These are phyloP conservation scores for Trematocara unimaculatum DNA, from an alignment of 2,113 vertebrate genomes.

Conservation along the genomic window DNA sequence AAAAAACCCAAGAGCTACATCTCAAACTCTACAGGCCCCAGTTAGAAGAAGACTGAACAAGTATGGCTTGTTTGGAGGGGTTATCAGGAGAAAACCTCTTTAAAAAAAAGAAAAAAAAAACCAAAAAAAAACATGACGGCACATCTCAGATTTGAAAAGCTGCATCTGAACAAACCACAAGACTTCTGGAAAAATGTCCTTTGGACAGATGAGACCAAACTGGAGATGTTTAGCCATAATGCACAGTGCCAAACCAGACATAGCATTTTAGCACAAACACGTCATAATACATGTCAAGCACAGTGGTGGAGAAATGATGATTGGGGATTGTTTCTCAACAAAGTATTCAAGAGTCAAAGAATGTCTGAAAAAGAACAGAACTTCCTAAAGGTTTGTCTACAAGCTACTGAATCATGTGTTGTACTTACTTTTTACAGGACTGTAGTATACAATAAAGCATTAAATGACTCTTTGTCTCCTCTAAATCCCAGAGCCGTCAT, in stretches of 20 bases:
- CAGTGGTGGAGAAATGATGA: background rate
- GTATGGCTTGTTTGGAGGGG: background rate
- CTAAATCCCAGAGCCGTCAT: background rate
- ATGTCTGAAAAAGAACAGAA: background rate
- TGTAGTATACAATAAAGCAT: background rate
- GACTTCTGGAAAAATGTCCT: background rate
- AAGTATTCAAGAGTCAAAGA: background rate
- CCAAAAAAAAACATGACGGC: rapidly evolving
- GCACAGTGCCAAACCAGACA: background rate
- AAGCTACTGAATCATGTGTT: background rate
- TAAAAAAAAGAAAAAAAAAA: background rate
- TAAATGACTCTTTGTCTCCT: background rate
- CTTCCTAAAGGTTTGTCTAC: background rate
- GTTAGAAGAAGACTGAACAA: background rate
- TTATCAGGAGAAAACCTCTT: background rate
- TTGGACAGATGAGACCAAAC: background rate
- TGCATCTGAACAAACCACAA: background rate
- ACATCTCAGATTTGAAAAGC: background rate
- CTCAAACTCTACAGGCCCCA: background rate
- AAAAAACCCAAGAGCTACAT: background rate
- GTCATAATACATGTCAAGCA: background rate
- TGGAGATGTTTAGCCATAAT: background rate
- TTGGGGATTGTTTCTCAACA: background rate
- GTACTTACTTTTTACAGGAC: background rate
- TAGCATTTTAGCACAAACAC: background rate